Conservation (phyloP, 2,113 vertebrate genomes). For the Macrotis lagotis region DNA sequence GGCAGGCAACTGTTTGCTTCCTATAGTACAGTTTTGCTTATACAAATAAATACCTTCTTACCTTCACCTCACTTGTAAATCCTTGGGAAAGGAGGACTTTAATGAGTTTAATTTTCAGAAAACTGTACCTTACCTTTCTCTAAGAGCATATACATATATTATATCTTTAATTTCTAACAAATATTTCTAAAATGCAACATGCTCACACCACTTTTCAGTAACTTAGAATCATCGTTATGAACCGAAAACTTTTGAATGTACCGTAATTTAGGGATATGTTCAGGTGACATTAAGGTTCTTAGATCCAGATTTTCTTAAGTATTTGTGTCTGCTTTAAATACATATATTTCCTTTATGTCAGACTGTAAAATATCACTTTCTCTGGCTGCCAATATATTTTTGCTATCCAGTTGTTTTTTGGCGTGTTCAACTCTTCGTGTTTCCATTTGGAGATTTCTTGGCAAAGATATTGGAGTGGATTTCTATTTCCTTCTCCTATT, state of each 20-base stretch:
- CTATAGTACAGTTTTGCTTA: not conserved
- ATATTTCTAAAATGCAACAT: not conserved
- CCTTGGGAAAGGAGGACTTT: not conserved
- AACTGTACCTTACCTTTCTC: not conserved
- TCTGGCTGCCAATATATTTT: not conserved
- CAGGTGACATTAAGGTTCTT: not conserved
- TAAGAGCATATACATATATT: not conserved
- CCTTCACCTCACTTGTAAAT: not conserved
- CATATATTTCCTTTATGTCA: not conserved
- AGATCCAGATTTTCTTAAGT: not conserved
- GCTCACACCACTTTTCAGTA: not conserved
- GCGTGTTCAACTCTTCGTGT: not conserved
- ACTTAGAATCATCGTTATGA: not conserved
- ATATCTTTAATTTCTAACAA: not conserved
- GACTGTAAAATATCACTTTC: not conserved
- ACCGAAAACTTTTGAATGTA: not conserved
- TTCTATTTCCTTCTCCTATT: not conserved
- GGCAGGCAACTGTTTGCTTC: not conserved
- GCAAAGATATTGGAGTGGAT: not conserved
- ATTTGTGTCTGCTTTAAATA: not conserved
- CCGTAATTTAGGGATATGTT: not conserved
- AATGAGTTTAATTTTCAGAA: not conserved
- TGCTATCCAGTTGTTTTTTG: not conserved
- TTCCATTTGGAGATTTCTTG: not conserved
- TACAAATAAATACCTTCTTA: not conserved